phyloP scores from a whole-genome alignment of 2,797 vertebrate species.

The Lepilemur ruficaudatus region DNA sequence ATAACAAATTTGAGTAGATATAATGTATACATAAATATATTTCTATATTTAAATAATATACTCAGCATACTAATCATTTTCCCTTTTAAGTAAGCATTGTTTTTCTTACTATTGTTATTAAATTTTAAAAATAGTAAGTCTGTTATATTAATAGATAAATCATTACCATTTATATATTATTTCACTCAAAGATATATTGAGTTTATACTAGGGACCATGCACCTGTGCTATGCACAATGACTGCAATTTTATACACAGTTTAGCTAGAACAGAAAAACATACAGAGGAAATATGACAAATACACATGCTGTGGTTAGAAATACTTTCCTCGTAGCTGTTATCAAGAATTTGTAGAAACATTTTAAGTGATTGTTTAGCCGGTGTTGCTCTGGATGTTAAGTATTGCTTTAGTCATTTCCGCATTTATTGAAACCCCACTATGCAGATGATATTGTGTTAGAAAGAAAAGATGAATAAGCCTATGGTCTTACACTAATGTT shows the following conservation, averaged over 20 bases:
- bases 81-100: neutral
- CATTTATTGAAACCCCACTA: neutral
- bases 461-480: neutral
- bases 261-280: neutral
- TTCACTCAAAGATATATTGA: neutral
- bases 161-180: neutral
- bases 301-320: neutral
- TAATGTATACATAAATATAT: neutral
- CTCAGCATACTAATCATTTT: neutral
- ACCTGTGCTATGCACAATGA: neutral
- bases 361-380: neutral
- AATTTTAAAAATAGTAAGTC: neutral
- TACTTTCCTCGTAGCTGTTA: neutral
- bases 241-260: neutral
- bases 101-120: neutral
- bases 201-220: neutral
- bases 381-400: neutral
- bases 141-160: neutral
- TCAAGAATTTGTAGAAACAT: neutral
- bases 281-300: neutral
- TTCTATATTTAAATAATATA: neutral
- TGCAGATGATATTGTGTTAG: neutral
- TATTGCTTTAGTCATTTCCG: neutral
- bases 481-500: neutral
- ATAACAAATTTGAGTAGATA: neutral